Evolutionary conservation across 2,888 invertebrate species (phyloP).

Genomic region (Apodemia mormo): DNA sequence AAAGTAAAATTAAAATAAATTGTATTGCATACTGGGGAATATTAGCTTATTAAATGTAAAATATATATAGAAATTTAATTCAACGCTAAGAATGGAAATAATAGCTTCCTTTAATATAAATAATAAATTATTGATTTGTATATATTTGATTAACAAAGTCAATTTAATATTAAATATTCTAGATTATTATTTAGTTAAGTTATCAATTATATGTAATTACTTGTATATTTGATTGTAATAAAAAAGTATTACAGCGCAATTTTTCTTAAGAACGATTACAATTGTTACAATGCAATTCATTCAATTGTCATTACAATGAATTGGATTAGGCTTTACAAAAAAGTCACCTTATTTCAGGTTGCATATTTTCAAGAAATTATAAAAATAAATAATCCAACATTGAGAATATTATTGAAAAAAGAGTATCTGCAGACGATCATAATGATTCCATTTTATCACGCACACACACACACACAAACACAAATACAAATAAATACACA

Average conservation of each 20-base stretch:
- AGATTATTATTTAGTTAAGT: not conserved
- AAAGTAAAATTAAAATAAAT: not conserved
- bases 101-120: conserved; percentile 1
- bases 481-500: too few relatives aligned
- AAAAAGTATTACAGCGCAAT: not conserved
- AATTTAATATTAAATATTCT: conserved; percentile 2
- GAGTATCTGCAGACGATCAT: too few relatives aligned
- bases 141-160: conserved; percentile 9
- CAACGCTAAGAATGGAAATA: not conserved
- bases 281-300: too few relatives aligned
- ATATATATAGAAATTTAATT: not conserved
- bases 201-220: not conserved
- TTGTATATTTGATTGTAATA: not conserved
- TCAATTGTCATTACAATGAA: too few relatives aligned
- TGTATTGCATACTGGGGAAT: not conserved
- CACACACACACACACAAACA: too few relatives aligned
- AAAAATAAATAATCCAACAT: too few relatives aligned
- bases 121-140: not conserved
- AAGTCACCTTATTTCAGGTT: too few relatives aligned
- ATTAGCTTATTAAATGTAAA: not conserved
- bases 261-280: too few relatives aligned
- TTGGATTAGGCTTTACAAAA: too few relatives aligned
- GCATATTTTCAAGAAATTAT: too few relatives aligned
- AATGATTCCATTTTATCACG: too few relatives aligned
- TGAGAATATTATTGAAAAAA: too few relatives aligned